phyloP scores from a whole-genome alignment of 2,797 vertebrate genomes.

The Protosalanx chinensis region DNA sequence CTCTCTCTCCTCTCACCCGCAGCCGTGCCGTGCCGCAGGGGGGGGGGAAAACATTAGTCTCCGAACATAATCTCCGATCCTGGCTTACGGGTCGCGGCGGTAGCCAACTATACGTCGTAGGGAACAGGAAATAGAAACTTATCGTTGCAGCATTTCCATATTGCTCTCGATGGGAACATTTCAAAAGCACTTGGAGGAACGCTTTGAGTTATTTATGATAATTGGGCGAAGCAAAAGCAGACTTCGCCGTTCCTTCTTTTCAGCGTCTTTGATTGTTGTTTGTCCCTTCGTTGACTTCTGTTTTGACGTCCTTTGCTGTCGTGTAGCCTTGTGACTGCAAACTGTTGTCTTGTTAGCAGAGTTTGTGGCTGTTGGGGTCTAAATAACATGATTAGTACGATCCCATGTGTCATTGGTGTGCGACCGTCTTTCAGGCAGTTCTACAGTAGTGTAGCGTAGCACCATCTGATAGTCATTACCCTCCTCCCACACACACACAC shows the following conservation, averaged over 20 bases:
- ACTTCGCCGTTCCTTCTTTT: not conserved
- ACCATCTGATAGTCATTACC: constrained; percentile 76
- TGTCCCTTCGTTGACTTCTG: not conserved
- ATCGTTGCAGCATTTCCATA: constrained; percentile 10
- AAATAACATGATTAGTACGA: not conserved
- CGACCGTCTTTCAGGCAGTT: constrained; percentile 26
- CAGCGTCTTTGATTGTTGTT: not conserved
- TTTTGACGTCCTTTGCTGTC: not conserved
- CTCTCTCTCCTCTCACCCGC: constrained; percentile 56
- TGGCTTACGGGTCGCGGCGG: constrained; percentile 33
- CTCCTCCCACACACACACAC: constrained; percentile 30
- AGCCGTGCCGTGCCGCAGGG: constrained; percentile 59
- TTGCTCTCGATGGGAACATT: constrained; percentile 33
- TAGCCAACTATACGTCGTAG: constrained; percentile 47
- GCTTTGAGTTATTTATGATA: not conserved
- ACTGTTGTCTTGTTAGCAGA: not conserved
- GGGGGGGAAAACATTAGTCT: constrained; percentile 60
- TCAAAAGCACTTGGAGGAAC: constrained; percentile 20
- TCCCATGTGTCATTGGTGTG: not conserved
- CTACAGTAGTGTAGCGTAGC: constrained; percentile 70
- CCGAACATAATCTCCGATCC: constrained; percentile 54
- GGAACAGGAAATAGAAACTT: constrained; percentile 43
- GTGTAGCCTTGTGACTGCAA: not conserved
- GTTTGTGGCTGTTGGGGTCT: not conserved
- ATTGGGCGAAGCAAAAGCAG: not conserved